phyloP scores from a whole-genome alignment of 2,113 vertebrate genomes.

The Kryptolebias marmoratus region DNA sequence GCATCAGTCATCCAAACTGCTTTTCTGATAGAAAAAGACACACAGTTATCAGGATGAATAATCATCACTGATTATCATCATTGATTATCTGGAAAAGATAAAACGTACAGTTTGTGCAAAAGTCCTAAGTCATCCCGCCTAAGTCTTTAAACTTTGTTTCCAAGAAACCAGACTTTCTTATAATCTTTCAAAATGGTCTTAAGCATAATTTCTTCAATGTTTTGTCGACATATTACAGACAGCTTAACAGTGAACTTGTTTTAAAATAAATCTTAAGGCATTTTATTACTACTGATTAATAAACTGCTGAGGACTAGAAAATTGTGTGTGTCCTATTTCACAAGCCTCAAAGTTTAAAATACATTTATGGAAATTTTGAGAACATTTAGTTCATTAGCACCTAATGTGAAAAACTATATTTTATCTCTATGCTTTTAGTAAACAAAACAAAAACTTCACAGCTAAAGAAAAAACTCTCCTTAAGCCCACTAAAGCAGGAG shows the following conservation, averaged over 20 bases:
- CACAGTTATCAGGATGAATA: background rate
- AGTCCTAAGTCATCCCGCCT: background rate
- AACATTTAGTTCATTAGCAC: constrained; percentile 44
- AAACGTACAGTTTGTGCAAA: background rate
- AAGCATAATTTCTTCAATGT: too few relatives aligned
- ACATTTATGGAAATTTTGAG: too few relatives aligned
- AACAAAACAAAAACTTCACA: too few relatives aligned
- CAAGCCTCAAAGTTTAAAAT: too few relatives aligned
- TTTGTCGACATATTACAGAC: too few relatives aligned
- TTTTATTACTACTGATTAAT: too few relatives aligned
- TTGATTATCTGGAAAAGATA: background rate
- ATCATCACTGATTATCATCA: background rate
- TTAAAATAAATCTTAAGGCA: too few relatives aligned
- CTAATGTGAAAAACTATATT: background rate
- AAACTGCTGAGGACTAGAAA: too few relatives aligned
- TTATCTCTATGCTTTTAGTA: too few relatives aligned
- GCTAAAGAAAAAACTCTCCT: constrained; percentile 8
- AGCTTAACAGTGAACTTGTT: too few relatives aligned
- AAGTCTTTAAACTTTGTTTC: background rate
- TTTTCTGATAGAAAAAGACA: constrained; percentile 3
- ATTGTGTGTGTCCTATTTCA: too few relatives aligned
- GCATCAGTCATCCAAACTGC: constrained; percentile 21
- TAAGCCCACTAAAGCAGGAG: constrained; percentile 71
- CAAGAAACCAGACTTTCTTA: background rate
- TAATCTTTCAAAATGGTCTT: background rate